Base-by-base conservation (phyloP, 2,888 invertebrate genomes). In the Epirrita christyi region DNA sequence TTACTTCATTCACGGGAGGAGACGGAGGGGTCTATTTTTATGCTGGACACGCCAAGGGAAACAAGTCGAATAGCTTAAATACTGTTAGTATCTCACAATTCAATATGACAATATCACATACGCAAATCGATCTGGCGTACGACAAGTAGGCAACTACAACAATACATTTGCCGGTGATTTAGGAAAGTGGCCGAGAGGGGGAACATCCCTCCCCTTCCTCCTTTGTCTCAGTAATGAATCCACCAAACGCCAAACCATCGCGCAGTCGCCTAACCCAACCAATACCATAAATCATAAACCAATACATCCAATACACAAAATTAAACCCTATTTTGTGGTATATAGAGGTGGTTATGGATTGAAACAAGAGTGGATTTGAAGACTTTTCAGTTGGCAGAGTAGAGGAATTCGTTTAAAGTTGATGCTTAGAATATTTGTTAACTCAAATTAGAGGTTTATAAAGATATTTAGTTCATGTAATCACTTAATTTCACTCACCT, bases 161-260 rank as follows among this genome's bases (percentile, higher is more conserved):
- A 89, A 88, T 88, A 86, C 85, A 80, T 82, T 80, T 80, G 77
- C 77, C 81, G 76, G 82, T 90, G 89, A 90, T 88, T 90, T 90
- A 86, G 88, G 88, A 87, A 91, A 89, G 89, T 88, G 81, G 88
- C 89, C 59, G 54, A 53, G 55, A 48, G 59, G 63, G 67, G 59
- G 60, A 62, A 61, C 72, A 46, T 65, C 66, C 64, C 59, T 66
- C 54, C 72, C 61, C 61, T 57, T 72, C 75, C 78, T 73, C 71
- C 80, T 90, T 89, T 91, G 90, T 90, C 87, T 90, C 87, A 81
- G 88, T 88, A 89, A 92, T 91, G 89, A 91, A 91, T 88, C 91
- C 88, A 81, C 83, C 88, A 89, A 88, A 90, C 87, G 84, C 80
- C 83, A 86, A 46, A 84, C 83, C 85, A 81, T 84, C 87, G 89